These are phyloP conservation scores for Brachirus orientalis DNA, from an alignment of 2,113 vertebrate genomes.

Conservation along the genomic window DNA sequence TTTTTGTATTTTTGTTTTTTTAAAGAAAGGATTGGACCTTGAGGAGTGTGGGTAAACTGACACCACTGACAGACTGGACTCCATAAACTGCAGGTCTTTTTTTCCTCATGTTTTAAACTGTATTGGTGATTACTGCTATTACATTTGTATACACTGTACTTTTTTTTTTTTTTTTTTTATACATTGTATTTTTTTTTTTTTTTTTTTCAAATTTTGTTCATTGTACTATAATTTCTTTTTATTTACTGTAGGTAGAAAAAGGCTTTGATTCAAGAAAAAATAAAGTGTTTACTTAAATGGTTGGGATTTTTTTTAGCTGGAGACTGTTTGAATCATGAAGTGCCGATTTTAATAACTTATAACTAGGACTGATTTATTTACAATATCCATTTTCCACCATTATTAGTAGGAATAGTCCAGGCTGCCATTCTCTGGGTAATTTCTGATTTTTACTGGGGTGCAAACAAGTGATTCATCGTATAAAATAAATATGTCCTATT, in stretches of 20 bases:
- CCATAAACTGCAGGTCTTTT: slow-evolving; percentile 63
- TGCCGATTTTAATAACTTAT: too few species aligned
- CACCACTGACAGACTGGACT: slow-evolving; percentile 43
- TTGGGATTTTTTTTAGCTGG: background rate
- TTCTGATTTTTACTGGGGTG: too few species aligned
- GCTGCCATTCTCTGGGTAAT: too few species aligned
- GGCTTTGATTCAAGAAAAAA: slow-evolving; percentile 91
- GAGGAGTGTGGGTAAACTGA: slow-evolving; percentile 23
- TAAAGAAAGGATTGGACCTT: slow-evolving; percentile 55
- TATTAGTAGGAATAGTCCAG: too few species aligned
- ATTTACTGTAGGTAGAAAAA: slow-evolving; percentile 90
- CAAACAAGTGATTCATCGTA: too few species aligned
- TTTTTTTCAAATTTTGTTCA: slow-evolving; percentile 85
- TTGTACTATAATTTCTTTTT: slow-evolving; percentile 81
- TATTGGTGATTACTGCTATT: slow-evolving; percentile 65
- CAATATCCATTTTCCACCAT: too few species aligned
- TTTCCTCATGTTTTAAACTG: slow-evolving; percentile 72
- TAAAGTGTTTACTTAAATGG: slow-evolving; percentile 92
- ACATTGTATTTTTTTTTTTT: slow-evolving; percentile 82
- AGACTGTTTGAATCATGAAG: background rate
- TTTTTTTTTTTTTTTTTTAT: slow-evolving; percentile 79
- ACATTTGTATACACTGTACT: slow-evolving; percentile 85
- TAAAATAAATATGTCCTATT: too few species aligned
- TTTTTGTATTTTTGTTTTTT: slow-evolving; percentile 61
- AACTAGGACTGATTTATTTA: too few species aligned